A percentile compares a stretch with the other conserved stretches of the same genome.
These are phyloP conservation scores for Ormyrus rosae DNA, from an alignment of 2,888 invertebrate species.

Conservation along the genomic window DNA sequence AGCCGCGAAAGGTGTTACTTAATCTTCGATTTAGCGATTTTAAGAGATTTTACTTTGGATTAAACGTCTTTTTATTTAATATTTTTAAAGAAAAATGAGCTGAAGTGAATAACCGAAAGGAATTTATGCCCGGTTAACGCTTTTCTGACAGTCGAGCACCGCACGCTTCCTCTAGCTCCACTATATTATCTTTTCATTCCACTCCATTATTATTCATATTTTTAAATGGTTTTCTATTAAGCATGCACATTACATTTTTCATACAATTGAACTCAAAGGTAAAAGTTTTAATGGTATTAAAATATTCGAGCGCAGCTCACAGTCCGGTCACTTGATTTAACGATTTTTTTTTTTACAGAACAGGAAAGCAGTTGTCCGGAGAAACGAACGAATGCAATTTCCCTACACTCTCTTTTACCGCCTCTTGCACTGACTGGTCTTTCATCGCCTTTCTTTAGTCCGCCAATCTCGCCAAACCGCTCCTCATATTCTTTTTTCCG, in stretches of 20 bases:
- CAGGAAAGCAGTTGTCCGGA: neutral
- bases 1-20: too few species aligned
- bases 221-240: neutral
- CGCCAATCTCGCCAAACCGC: neutral
- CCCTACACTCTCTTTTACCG: constrained; percentile 20
- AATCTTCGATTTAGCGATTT: too few species aligned
- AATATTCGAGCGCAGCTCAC: neutral
- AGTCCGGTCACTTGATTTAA: neutral
- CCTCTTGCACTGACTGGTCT: neutral
- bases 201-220: neutral
- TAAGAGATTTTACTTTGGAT: too few species aligned
- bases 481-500: constrained; percentile 22
- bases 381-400: constrained; percentile 34
- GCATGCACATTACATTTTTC: neutral
- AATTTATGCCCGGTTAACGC: too few species aligned
- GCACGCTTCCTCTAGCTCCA: too few species aligned
- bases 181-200: too few species aligned
- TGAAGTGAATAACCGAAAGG: too few species aligned
- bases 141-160: too few species aligned
- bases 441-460: neutral
- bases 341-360: neutral
- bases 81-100: too few species aligned
- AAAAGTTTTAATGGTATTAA: neutral
- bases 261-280: neutral
- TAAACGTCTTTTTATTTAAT: too few species aligned